Evolutionary conservation across 2,797 vertebrate genomes (phyloP).

Genomic region (Cossypha niveicapilla): DNA sequence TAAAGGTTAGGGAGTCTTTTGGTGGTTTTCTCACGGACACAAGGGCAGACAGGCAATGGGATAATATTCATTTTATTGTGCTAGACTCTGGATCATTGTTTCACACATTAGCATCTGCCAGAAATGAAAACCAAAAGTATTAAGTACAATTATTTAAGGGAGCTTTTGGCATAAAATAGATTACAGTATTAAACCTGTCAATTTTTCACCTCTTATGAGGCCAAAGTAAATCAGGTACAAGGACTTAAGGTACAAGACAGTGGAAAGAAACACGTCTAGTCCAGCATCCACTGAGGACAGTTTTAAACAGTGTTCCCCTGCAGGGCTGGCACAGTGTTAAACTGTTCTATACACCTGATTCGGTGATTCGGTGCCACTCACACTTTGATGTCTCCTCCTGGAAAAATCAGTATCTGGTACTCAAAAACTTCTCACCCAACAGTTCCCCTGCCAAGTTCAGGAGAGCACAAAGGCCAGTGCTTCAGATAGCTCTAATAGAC

Average conservation of each 20-base stretch:
- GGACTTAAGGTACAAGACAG: not conserved
- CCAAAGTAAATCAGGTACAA: not conserved
- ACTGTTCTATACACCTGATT: not conserved
- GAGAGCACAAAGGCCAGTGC: not conserved
- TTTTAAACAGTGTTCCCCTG: not conserved
- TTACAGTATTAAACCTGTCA: not conserved
- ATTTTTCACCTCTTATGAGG: not conserved
- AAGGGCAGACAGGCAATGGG: not conserved
- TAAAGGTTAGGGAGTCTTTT: not conserved
- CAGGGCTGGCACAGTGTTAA: not conserved
- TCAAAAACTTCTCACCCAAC: not conserved
- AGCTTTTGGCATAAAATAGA: not conserved
- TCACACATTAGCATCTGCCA: not conserved
- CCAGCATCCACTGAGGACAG: not conserved
- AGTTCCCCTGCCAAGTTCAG: not conserved
- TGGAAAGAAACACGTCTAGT: not conserved
- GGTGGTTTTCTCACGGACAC: not conserved
- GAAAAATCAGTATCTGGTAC: not conserved
- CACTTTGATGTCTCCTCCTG: not conserved
- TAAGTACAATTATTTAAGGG: not conserved
- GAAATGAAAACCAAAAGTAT: not conserved
- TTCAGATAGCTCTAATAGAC: not conserved
- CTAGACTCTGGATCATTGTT: not conserved
- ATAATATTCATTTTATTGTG: not conserved
- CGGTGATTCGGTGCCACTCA: not conserved